Evolutionary conservation across 2,888 invertebrate genomes (phyloP).

Genomic region (Biston betularia): DNA sequence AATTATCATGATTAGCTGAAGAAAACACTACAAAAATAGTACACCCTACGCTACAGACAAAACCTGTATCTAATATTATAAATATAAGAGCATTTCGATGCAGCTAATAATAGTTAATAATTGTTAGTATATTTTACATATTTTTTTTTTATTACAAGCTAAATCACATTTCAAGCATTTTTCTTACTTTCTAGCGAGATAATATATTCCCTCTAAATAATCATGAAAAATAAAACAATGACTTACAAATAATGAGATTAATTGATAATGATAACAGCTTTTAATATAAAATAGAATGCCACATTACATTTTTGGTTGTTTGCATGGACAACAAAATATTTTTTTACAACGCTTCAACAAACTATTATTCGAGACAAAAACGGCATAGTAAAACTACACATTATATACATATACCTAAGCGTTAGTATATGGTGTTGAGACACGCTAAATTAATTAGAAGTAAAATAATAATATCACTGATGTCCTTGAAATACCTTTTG

Average conservation of each 20-base stretch:
- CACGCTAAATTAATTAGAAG: too few species aligned
- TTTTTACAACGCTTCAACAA: neutral
- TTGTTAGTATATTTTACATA: neutral
- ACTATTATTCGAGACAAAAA: neutral
- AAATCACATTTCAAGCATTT: constrained; percentile 44
- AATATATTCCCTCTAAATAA: constrained; percentile 24
- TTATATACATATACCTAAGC: too few species aligned
- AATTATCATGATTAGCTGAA: neutral
- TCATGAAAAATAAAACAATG: constrained; percentile 9
- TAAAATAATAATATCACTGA: too few species aligned
- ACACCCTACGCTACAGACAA: neutral
- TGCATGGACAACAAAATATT: neutral
- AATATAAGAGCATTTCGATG: constrained; percentile 2
- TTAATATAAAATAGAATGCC: constrained; percentile 11
- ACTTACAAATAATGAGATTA: constrained; percentile 21
- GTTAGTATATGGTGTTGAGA: too few species aligned
- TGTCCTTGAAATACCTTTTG: too few species aligned
- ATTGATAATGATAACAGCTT: constrained; percentile 14
- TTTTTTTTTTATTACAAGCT: constrained; percentile 9
- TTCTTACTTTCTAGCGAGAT: constrained; percentile 52
- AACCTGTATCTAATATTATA: neutral
- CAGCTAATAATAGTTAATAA: too few species aligned
- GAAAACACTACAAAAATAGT: neutral
- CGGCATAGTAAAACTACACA: neutral
- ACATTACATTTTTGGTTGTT: constrained; percentile 6